Percentiles rank a stretch among this genome's conserved stretches.
Conservation (phyloP, 2,113 vertebrate genomes). For the Pithys albifrons region DNA sequence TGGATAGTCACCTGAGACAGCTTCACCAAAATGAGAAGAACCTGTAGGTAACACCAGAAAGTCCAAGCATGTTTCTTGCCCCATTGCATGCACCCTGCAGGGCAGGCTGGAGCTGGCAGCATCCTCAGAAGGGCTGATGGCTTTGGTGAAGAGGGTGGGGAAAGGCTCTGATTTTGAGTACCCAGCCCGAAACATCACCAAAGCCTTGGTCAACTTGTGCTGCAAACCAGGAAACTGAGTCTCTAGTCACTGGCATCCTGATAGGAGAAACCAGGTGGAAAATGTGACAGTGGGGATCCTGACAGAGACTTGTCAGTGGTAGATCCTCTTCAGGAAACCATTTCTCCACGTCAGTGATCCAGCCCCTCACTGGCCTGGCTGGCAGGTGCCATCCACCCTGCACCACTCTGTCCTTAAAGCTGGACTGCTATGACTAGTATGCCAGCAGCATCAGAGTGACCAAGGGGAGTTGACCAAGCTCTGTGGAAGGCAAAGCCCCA, state of each 20-base stretch:
- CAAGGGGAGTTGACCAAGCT: background rate
- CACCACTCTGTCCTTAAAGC: background rate
- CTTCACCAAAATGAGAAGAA: constrained; percentile 53
- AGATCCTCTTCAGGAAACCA: background rate
- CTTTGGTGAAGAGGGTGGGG: background rate
- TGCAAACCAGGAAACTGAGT: background rate
- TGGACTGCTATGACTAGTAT: background rate
- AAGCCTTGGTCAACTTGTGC: background rate
- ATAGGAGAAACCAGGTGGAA: background rate
- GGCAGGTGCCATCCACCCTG: fast-evolving
- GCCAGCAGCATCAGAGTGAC: background rate
- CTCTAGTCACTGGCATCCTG: background rate
- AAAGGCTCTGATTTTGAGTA: background rate
- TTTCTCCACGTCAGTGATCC: background rate
- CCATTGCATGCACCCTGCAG: background rate
- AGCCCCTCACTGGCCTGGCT: fast-evolving
- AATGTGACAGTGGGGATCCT: background rate
- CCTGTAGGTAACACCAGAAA: constrained; percentile 40
- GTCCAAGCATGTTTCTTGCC: background rate
- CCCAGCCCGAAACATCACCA: background rate
- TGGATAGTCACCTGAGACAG: background rate
- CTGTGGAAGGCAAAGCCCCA: background rate
- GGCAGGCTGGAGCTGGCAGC: background rate
- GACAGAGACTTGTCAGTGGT: background rate
- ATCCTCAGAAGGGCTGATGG: background rate